Percentiles rank a stretch among this genome's conserved stretches.
phyloP scores from a whole-genome alignment of 2,113 vertebrate species.

The Cisticola juncidis region DNA sequence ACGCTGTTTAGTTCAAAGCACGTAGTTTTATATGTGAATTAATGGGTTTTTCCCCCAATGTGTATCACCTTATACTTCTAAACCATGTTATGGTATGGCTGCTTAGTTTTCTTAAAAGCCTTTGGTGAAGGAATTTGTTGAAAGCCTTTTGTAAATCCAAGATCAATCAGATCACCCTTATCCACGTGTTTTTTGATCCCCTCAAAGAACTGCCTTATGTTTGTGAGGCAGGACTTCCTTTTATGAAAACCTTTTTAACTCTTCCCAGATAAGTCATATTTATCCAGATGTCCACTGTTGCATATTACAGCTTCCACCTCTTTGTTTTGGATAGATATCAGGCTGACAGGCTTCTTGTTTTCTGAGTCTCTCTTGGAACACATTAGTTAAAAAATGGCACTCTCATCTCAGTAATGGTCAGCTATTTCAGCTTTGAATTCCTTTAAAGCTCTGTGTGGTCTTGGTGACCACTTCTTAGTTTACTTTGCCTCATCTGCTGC shows the following conservation, averaged over 20 bases:
- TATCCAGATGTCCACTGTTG: constrained; percentile 29
- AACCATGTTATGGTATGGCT: background rate
- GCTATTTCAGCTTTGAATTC: background rate
- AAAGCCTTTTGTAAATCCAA: constrained; percentile 51
- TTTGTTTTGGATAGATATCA: background rate
- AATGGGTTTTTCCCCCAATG: background rate
- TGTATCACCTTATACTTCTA: constrained; percentile 27
- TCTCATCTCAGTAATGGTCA: background rate
- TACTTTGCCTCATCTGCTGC: background rate
- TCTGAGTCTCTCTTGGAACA: background rate
- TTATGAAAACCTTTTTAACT: constrained; percentile 30
- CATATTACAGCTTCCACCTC: background rate
- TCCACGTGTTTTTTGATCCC: constrained; percentile 46
- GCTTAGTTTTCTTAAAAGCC: constrained; percentile 32
- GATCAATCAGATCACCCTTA: constrained; percentile 41
- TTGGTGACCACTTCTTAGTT: background rate
- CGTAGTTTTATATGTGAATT: background rate
- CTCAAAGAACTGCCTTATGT: constrained; percentile 16
- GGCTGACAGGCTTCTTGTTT: background rate
- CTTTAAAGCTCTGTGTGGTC: background rate
- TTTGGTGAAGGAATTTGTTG: constrained; percentile 46
- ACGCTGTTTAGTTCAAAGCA: constrained; percentile 14
- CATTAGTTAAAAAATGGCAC: background rate
- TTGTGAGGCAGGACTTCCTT: constrained; percentile 20
- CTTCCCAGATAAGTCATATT: constrained; percentile 38